These are phyloP conservation scores for Erebia ligea DNA, from an alignment of 2,888 invertebrate genomes.

Conservation along the genomic window DNA sequence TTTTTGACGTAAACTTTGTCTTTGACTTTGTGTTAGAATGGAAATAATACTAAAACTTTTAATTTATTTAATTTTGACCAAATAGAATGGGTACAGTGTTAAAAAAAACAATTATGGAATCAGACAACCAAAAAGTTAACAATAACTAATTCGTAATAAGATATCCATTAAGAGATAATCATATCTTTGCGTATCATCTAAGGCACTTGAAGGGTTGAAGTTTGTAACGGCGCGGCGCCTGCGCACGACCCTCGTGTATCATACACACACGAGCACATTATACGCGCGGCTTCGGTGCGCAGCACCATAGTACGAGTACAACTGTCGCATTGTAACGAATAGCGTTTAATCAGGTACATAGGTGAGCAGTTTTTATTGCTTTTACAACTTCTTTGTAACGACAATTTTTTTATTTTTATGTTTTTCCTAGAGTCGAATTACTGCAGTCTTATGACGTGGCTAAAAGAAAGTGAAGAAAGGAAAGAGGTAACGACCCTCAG, in stretches of 20 bases:
- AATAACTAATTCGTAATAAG: constrained; percentile 5
- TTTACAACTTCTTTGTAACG: not conserved
- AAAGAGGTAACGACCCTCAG: too few relatives aligned
- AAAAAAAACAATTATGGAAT: not conserved
- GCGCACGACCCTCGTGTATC: not conserved
- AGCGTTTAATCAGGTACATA: not conserved
- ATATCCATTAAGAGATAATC: constrained; percentile 11
- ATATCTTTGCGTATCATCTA: not conserved
- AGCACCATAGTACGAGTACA: too few relatives aligned
- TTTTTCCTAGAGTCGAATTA: too few relatives aligned
- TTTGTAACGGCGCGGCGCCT: constrained; percentile 2
- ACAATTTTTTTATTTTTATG: too few relatives aligned
- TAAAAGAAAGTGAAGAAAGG: too few relatives aligned
- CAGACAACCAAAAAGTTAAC: not conserved
- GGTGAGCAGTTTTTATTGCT: not conserved
- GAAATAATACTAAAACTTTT: too few relatives aligned
- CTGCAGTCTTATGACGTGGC: not conserved
- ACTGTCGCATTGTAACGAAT: not conserved
- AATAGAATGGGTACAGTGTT: too few relatives aligned
- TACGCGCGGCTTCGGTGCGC: not conserved
- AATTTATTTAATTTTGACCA: too few relatives aligned
- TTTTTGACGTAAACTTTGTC: too few relatives aligned
- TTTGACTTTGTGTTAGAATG: too few relatives aligned
- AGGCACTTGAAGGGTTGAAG: not conserved
- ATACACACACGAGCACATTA: too few relatives aligned